Base-by-base conservation (phyloP, 2,797 vertebrate species). In the Mionectes olivaceus region DNA sequence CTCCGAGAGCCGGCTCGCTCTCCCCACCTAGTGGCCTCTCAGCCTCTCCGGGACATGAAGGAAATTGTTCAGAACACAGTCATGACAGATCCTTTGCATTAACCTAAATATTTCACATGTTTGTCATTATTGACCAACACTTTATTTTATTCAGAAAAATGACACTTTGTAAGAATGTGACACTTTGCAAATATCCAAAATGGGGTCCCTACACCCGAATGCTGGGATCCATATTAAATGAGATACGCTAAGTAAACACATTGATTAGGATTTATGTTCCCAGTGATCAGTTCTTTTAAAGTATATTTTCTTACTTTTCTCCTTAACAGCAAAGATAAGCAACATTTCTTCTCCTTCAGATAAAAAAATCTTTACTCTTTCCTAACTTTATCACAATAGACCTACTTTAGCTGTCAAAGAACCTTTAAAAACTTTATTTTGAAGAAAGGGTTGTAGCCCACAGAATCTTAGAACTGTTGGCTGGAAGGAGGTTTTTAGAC, bases 1-100 rank as follows among this genome's bases (percentile, higher is more conserved):
- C 71, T 82, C 19, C 67, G 64, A 76, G 33, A 14, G 88, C 5
- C 16, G 90, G 96, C 96, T 93, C 97, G 92, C 80, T 91, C 96
- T 96, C 91, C 60, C 97, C 98, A 97, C 87, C 97, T 97, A 97
- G 97, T 82, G 97, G 98, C 71, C 56, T 53, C 79, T 24, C 57
- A 23, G 44, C 57, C 87, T 39, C 78, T 75, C 69, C 86, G 70
- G 76, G 81, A 69, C 80, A 28, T 5, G 19, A 21, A 19, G 30
- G 25, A n/a, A 52, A 32, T 9, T 21, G 27, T 50, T 63, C 80
- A 13, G n/a, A 41, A 64, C 41, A 8, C 41, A 9, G 8, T 5
- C 15, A 27, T 2, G 11, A 11, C 2, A 35, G 4, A 83, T 18
- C 59, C 35, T n/a, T 77, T 9, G 41, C 23, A 33, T 18, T 46